Evolutionary conservation across 2,888 invertebrate species (phyloP), one percentile per base, ranked within the genome.

Genomic region (Tetanocera ferruginea): DNA sequence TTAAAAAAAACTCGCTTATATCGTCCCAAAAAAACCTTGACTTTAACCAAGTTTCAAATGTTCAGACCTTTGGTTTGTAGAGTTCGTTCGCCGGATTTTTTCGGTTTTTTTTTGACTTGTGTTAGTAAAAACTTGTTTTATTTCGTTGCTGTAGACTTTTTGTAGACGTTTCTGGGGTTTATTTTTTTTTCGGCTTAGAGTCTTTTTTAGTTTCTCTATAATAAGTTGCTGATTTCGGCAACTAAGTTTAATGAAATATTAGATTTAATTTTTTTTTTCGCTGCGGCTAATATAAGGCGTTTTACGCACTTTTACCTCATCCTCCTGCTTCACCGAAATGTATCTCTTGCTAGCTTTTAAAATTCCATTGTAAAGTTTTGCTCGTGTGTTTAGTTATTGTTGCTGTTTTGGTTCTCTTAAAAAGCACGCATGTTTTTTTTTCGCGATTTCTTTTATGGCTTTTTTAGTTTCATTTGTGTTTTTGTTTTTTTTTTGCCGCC

Each of bases 11-110:
- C 34, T 17, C 19, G 71, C 31, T 28, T 71, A n/a, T 25, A 55
- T 28, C 43, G 23, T 28, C 25, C 17, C n/a, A 31, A 8, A 55
- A 37, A 72, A 57, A 72, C 72, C 72, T 72, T 72, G 72, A 72
- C 72, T 72, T 72, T 57, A 72, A 60, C 57, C 43, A 9, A 37
- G 28, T 31, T 64, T 28, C 34, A 31, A 64, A 23, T 23, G 8
- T 55, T 19, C 9, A 64, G 34, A 64, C 64, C 64, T 64, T 31
- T 31, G n/a, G 64, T 31, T 28, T 1, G 64, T 2, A 43, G 43
- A 43, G 43, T 43, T 43, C 14, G 43, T 25, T 64, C 19, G 64
- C 28, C 17, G 14, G 31, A 52, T 19, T 19, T n/a, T 6, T n/a
- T 55, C n/a, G n/a, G n/a, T 55, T 55, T 55, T 55, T 55, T 55